Percentiles rank a stretch among this genome's conserved stretches.
phyloP scores from a whole-genome alignment of 2,888 invertebrate species.

The Hyposoter didymator region DNA sequence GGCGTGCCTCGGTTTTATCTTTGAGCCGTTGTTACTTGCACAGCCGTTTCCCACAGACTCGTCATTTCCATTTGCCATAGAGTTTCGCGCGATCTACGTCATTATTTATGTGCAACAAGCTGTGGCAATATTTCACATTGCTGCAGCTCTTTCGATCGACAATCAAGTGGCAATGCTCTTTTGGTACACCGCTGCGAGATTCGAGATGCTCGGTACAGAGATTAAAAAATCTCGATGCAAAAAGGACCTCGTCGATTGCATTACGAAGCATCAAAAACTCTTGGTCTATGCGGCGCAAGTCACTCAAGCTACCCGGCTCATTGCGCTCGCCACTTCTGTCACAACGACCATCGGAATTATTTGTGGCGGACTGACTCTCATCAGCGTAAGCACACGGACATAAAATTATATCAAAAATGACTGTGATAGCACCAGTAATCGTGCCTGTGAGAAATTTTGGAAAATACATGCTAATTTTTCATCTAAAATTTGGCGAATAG shows the following conservation, averaged over 20 bases:
- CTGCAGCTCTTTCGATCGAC: constrained; percentile 71
- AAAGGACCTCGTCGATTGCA: constrained; percentile 68
- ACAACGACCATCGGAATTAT: constrained; percentile 73
- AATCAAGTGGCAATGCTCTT: constrained; percentile 74
- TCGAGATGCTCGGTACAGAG: constrained; percentile 74
- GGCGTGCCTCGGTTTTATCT: constrained; percentile 68
- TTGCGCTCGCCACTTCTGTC: constrained; percentile 74
- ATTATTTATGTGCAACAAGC: constrained; percentile 73
- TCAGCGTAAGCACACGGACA: constrained; percentile 60
- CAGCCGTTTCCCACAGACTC: constrained; percentile 75
- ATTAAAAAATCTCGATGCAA: constrained; percentile 58
- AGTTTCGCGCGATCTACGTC: constrained; percentile 62
- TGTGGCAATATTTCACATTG: constrained; percentile 73
- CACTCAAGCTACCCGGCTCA: constrained; percentile 66
- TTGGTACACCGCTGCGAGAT: constrained; percentile 74
- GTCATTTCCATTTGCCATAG: constrained; percentile 76
- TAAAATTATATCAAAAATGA: no score
- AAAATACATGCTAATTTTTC: no score
- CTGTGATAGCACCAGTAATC: no score
- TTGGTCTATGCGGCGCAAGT: constrained; percentile 69
- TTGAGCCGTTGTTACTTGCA: constrained; percentile 72
- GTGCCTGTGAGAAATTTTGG: no score
- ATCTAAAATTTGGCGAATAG: no score
- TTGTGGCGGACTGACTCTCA: constrained; percentile 68
- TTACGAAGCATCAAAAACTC: constrained; percentile 71